Base-by-base conservation (phyloP, 2,888 invertebrate species). In the Archaeoteleia sp. region DNA sequence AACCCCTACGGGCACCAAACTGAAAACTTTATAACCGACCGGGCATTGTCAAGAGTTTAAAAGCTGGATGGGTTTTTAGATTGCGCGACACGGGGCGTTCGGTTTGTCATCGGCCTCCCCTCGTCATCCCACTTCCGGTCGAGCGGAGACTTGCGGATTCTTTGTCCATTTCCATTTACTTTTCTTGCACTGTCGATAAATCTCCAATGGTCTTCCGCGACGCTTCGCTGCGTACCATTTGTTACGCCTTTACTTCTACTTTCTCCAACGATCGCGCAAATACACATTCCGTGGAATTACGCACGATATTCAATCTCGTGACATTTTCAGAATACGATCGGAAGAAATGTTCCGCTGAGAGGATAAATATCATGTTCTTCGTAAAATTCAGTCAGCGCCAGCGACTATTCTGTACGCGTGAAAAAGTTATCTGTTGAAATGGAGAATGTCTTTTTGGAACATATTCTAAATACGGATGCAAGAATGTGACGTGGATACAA, bases 51-150 rank as follows among this genome's bases (percentile, higher is more conserved):
- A 78, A 81, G 81, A 82, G 81, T 83, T 84, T 83, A 83, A 83
- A 83, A 83, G 82, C 82, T 78, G 82, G 82, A 84, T 83, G 78
- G 84, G 78, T 80, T 83, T 83, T 84, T 81, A 81, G 82, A 83
- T 83, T 84, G 83, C 80, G 72, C 78, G 74, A 72, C 72, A 71
- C 63, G 67, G 74, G 75, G 74, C 78, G 78, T 80, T 83, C 80
- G 80, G 78, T 82, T 81, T 82, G 78, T 80, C 82, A 79, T 78
- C 76, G 72, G 74, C 51, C 34, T 20, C 46, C 58, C 57, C 48
- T 37, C 62, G 54, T 39, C 51, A 32, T 42, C 13, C 40, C 40
- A 42, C 61, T 66, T 63, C 51, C 61, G 57, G 42, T 57, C 67
- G 58, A 49, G 42, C 43, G 39, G 55, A 72, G 70, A 76, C 71